phyloP scores from a whole-genome alignment of 2,888 invertebrate genomes.

The Plagodis dolabraria region DNA sequence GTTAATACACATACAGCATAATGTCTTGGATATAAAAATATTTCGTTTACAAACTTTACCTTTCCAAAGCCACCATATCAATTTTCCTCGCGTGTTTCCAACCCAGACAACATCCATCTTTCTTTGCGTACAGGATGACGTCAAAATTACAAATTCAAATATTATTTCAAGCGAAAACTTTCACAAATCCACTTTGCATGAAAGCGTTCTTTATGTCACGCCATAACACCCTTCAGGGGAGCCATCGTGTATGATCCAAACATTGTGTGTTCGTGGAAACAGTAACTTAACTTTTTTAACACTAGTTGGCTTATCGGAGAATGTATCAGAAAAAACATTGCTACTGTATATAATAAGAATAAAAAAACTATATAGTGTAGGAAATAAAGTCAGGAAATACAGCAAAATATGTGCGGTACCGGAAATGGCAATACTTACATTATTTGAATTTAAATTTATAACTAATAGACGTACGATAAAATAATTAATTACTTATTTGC shows the following conservation, averaged over 20 bases:
- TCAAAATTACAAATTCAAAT: conserved; percentile 77
- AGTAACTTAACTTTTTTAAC: conserved; percentile 5
- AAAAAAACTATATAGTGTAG: too few relatives aligned
- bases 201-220: conserved; percentile 69
- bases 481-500: too few relatives aligned
- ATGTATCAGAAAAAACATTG: too few relatives aligned
- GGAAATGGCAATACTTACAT: too few relatives aligned
- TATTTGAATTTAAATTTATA: too few relatives aligned
- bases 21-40: not conserved
- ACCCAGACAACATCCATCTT: conserved; percentile 71
- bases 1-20: too few relatives aligned
- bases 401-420: too few relatives aligned
- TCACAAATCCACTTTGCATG: conserved; percentile 75
- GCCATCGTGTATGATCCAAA: conserved; percentile 36
- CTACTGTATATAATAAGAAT: too few relatives aligned
- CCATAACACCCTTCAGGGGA: conserved; percentile 49
- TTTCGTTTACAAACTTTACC: conserved; percentile 20
- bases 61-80: conserved; percentile 37
- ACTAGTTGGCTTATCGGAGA: too few relatives aligned
- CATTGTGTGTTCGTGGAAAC: conserved; percentile 5
- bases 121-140: conserved; percentile 54
- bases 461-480: too few relatives aligned
- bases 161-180: conserved; percentile 76
- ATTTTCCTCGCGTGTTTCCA: conserved; percentile 45
- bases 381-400: too few relatives aligned